phyloP scores from a whole-genome alignment of 2,113 vertebrate species.

The Cryptotis parvus region DNA sequence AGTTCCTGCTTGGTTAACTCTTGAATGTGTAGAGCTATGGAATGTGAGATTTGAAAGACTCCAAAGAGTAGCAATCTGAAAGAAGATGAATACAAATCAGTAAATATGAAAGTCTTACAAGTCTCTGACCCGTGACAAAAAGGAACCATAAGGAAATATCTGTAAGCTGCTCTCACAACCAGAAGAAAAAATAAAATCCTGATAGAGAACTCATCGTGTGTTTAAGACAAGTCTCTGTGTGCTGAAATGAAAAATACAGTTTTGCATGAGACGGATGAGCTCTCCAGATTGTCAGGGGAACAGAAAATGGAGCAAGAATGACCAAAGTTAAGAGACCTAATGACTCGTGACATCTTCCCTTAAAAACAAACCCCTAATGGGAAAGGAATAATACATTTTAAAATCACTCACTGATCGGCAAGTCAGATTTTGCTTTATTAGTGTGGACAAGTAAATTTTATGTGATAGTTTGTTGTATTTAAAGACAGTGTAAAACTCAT shows the following conservation, averaged over 20 bases:
- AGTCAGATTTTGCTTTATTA: constrained; percentile 80
- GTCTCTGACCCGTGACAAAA: not conserved
- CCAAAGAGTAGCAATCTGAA: constrained; percentile 57
- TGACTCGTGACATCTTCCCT: constrained; percentile 74
- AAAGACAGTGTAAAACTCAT: constrained; percentile 93
- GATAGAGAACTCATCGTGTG: constrained; percentile 49
- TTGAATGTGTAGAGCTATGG: constrained; percentile 57
- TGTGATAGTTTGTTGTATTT: constrained; percentile 95
- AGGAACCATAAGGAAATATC: constrained; percentile 25
- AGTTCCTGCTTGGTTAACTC: constrained; percentile 40
- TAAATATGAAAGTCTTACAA: constrained; percentile 44
- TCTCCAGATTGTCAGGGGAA: constrained; percentile 63
- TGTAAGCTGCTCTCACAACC: constrained; percentile 58
- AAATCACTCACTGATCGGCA: constrained; percentile 70
- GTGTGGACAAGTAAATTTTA: constrained; percentile 91
- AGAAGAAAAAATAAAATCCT: constrained; percentile 56
- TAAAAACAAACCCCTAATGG: constrained; percentile 65
- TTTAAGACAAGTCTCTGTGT: constrained; percentile 65
- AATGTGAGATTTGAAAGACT: constrained; percentile 56
- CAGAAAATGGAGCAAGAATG: constrained; percentile 80
- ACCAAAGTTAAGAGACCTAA: constrained; percentile 81
- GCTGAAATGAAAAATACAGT: constrained; percentile 72
- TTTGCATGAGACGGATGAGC: constrained; percentile 34
- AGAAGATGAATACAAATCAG: constrained; percentile 30
- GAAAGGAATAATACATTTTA: constrained; percentile 79